Percentiles rank a stretch among this genome's conserved stretches.
phyloP scores from a whole-genome alignment of 2,888 invertebrate genomes.

The Thecophora atra region DNA sequence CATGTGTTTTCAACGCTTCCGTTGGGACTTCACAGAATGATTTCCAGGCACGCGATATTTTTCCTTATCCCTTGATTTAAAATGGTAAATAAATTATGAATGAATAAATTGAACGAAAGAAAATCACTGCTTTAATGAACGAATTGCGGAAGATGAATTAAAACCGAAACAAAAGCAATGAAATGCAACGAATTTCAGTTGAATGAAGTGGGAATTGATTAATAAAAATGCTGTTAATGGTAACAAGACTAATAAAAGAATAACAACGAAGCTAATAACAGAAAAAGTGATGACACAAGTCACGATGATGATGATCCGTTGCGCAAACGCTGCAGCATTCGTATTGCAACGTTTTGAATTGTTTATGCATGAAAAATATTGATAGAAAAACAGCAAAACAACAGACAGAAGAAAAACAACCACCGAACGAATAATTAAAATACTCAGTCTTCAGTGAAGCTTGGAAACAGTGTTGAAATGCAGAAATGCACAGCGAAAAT shows the following conservation, averaged over 20 bases:
- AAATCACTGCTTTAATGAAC: neutral
- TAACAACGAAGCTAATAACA: neutral
- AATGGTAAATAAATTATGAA: neutral
- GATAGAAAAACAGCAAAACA: neutral
- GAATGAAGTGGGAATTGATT: slow-evolving; percentile 4
- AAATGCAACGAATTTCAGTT: neutral
- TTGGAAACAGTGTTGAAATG: neutral
- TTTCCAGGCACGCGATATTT: neutral
- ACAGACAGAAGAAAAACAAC: neutral
- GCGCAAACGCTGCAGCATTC: neutral
- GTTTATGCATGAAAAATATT: neutral
- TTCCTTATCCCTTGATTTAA: neutral
- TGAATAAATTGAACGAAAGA: neutral
- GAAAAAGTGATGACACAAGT: neutral
- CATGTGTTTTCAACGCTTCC: neutral
- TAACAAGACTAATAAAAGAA: neutral
- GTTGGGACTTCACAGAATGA: neutral
- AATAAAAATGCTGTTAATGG: neutral
- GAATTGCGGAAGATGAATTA: neutral
- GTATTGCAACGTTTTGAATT: neutral
- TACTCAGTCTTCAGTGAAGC: neutral
- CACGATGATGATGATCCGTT: neutral
- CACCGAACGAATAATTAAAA: neutral
- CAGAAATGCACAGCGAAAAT: neutral
- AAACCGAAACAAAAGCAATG: neutral